These are phyloP conservation scores for Nymphicus hollandicus DNA, from an alignment of 2,113 vertebrate species.

Conservation along the genomic window DNA sequence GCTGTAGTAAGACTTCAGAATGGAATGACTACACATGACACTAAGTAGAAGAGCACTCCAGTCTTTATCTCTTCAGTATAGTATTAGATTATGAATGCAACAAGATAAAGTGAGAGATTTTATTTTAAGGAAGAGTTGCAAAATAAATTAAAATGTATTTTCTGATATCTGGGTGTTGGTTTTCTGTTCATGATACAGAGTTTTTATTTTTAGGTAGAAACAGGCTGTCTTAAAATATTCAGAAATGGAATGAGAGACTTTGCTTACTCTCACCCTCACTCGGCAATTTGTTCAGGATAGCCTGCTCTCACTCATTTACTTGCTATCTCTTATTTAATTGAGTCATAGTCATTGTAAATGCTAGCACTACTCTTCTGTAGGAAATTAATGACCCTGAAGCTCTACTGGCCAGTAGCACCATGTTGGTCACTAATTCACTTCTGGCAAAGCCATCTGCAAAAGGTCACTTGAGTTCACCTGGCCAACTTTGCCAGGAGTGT, in stretches of 20 bases:
- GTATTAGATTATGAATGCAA: background rate
- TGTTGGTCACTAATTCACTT: background rate
- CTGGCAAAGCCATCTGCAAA: background rate
- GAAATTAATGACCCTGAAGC: background rate
- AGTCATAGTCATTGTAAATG: background rate
- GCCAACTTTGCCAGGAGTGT: background rate
- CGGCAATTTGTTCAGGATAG: background rate
- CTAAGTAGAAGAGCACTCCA: background rate
- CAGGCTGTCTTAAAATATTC: background rate
- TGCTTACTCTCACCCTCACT: background rate
- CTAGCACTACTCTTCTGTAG: background rate
- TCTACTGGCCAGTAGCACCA: background rate
- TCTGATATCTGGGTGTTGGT: background rate
- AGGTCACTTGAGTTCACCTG: background rate
- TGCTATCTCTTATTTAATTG: background rate
- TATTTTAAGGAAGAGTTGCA: background rate
- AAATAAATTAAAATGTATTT: background rate
- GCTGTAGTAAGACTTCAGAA: background rate
- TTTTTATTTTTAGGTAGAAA: background rate
- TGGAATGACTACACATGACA: background rate
- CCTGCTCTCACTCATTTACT: background rate
- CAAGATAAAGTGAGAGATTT: background rate
- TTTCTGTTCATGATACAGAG: background rate
- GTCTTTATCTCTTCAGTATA: background rate
- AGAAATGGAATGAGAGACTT: background rate